phyloP scores from a whole-genome alignment of 2,888 invertebrate species.

The Resseliella maxima region DNA sequence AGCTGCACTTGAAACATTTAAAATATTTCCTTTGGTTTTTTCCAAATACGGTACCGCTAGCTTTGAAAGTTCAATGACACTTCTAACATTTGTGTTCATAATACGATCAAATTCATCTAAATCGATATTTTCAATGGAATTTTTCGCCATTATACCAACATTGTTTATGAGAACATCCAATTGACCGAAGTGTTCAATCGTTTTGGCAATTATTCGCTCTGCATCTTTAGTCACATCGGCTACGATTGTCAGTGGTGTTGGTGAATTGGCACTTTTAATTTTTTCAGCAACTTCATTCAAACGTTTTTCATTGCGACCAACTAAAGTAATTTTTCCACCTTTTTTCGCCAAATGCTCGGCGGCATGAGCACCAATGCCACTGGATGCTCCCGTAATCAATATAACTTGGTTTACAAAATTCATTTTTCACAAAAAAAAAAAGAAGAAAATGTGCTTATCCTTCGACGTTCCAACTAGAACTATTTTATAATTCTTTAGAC shows the following conservation, averaged over 20 bases:
- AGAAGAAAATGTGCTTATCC: too few species aligned
- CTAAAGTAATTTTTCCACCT: neutral
- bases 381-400: neutral
- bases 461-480: too few species aligned
- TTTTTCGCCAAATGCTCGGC: slow-evolving; percentile 13
- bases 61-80: slow-evolving; percentile 85
- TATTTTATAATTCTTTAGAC: too few species aligned
- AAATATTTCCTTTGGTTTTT: slow-evolving; percentile 87
- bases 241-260: neutral
- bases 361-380: slow-evolving; percentile 10
- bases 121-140: slow-evolving; percentile 86
- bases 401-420: slow-evolving; percentile 7
- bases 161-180: slow-evolving; percentile 88
- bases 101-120: slow-evolving; percentile 89
- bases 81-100: slow-evolving; percentile 90
- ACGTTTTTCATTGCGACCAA: neutral
- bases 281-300: neutral
- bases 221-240: slow-evolving; percentile 68
- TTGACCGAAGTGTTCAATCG: slow-evolving; percentile 79
- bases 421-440: too few species aligned
- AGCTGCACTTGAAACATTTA: slow-evolving; percentile 95
- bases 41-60: slow-evolving; percentile 87
- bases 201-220: slow-evolving; percentile 75
- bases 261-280: neutral
- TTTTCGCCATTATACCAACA: slow-evolving; percentile 86